These are phyloP conservation scores for Kradibia gibbosae DNA, from an alignment of 1,140 invertebrate species.

Conservation along the genomic window DNA sequence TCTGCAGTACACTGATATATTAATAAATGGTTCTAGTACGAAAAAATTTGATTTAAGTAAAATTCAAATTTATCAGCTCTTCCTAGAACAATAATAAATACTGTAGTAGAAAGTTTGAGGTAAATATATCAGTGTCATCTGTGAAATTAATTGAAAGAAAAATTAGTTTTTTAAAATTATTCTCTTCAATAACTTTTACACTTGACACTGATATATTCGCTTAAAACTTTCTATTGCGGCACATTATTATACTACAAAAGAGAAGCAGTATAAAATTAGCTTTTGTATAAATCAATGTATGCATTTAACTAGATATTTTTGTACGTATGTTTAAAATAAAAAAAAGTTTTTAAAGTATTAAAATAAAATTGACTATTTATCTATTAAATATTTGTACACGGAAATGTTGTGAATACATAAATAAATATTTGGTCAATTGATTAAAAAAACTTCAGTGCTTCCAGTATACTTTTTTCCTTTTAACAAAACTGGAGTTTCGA, in stretches of 20 bases:
- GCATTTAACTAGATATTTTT: neutral
- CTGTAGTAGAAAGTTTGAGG: neutral
- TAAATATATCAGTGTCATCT: slow-evolving; percentile 2
- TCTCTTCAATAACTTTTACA: neutral
- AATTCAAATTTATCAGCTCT: neutral
- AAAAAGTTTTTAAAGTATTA: too few species aligned
- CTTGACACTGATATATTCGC: slow-evolving; percentile 13
- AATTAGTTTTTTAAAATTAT: slow-evolving; percentile 8
- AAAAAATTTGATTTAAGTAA: neutral
- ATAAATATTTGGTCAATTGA: too few species aligned
- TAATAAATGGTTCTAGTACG: neutral
- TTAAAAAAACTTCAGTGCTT: too few species aligned
- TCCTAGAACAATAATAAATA: neutral
- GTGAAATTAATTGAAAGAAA: slow-evolving; percentile 8
- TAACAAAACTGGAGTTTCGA: too few species aligned
- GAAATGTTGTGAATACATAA: too few species aligned
- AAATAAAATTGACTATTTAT: too few species aligned
- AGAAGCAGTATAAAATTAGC: neutral
- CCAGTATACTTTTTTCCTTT: too few species aligned
- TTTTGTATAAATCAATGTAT: slow-evolving; percentile 2
- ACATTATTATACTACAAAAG: neutral
- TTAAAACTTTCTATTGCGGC: neutral
- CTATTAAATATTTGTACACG: too few species aligned
- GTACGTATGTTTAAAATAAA: neutral
- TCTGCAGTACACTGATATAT: neutral